Percentiles rank a stretch among this genome's conserved stretches.
phyloP scores from a whole-genome alignment of 2,888 invertebrate genomes.

The Bhutanitis thaidina region DNA sequence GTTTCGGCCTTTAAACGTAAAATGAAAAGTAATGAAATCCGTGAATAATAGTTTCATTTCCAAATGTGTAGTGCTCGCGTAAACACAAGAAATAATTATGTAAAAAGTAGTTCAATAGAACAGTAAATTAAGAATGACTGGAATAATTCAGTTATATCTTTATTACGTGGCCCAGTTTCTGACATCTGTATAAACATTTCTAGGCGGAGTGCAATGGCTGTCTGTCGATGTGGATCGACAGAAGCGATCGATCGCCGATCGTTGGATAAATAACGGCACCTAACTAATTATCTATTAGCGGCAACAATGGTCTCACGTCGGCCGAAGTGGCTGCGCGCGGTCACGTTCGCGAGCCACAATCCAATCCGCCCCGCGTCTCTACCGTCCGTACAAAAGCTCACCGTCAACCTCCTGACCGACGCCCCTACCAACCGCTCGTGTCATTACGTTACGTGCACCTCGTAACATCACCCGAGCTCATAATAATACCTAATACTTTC shows the following conservation, averaged over 20 bases:
- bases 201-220: constrained; percentile 29
- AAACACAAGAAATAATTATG: no score
- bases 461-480: not conserved
- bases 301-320: constrained; percentile 73
- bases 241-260: constrained; percentile 50
- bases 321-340: constrained; percentile 36
- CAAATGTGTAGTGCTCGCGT: no score
- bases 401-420: constrained; percentile 7
- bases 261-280: constrained; percentile 67
- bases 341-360: constrained; percentile 46
- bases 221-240: constrained; percentile 45
- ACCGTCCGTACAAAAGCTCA: constrained; percentile 12
- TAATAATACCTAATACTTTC: not conserved
- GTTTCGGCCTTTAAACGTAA: no score
- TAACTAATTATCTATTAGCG: constrained; percentile 74
- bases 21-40: no score
- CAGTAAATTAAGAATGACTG: no score
- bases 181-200: constrained; percentile 18
- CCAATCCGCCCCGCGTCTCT: constrained; percentile 26
- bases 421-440: not conserved
- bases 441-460: not conserved
- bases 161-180: constrained; percentile 1
- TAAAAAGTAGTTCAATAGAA: no score
- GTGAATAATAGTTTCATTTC: no score
- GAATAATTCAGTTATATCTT: not conserved